These are phyloP conservation scores for Thecocarcelia acutangulata DNA, from an alignment of 2,888 invertebrate genomes.

Conservation along the genomic window DNA sequence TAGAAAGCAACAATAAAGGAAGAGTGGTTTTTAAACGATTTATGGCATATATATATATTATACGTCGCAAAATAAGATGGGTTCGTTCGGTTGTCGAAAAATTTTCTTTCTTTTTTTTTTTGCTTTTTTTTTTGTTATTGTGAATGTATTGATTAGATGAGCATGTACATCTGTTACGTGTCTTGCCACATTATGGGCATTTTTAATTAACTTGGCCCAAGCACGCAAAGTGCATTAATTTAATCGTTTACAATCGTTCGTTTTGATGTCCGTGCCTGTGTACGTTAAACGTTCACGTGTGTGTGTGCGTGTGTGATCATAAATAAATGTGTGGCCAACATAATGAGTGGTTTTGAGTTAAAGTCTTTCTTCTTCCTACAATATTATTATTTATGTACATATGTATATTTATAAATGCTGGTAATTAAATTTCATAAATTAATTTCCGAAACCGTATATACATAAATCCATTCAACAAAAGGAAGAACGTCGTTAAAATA, in stretches of 20 bases:
- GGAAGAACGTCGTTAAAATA: neutral
- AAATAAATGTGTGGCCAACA: constrained; percentile 48
- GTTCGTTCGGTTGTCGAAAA: constrained; percentile 27
- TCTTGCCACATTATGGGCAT: constrained; percentile 65
- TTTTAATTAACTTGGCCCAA: constrained; percentile 70
- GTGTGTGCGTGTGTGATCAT: neutral
- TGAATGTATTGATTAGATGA: constrained; percentile 51
- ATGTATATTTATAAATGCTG: constrained; percentile 26
- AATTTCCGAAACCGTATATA: constrained; percentile 37
- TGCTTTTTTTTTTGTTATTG: constrained; percentile 32
- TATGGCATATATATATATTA: constrained; percentile 39
- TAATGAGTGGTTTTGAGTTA: constrained; percentile 53
- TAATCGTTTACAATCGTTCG: constrained; percentile 59
- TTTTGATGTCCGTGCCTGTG: constrained; percentile 1
- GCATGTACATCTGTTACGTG: constrained; percentile 62
- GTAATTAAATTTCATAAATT: constrained; percentile 65
- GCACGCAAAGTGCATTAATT: constrained; percentile 69
- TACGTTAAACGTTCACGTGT: neutral
- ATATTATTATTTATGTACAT: constrained; percentile 7
- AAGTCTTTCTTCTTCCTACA: constrained; percentile 18
- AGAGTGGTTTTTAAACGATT: constrained; percentile 48
- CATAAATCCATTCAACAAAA: constrained; percentile 25
- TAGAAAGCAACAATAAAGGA: constrained; percentile 52
- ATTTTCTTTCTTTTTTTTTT: neutral
- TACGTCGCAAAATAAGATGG: constrained; percentile 50